Conservation (phyloP, 2,888 invertebrate species). For the Athripsodes cinereus region DNA sequence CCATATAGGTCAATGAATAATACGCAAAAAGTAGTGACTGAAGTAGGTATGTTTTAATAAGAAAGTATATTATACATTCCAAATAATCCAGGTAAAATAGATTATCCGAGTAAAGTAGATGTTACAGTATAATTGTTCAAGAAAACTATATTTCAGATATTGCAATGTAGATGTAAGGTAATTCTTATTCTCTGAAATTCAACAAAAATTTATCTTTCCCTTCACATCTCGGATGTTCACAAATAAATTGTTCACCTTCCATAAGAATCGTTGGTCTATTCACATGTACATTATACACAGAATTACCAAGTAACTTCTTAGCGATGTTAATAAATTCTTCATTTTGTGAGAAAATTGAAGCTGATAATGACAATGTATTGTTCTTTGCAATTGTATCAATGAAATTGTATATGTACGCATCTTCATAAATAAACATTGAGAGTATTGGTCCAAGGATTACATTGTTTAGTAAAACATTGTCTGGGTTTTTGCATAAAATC, state of each 20-base stretch:
- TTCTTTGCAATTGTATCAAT: constrained; percentile 62
- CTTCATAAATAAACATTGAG: constrained; percentile 83
- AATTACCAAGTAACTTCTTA: background rate
- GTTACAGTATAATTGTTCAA: too few species aligned
- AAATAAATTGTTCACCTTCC: constrained; percentile 1
- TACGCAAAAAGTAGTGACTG: too few species aligned
- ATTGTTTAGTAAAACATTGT: constrained; percentile 81
- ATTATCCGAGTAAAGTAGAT: too few species aligned
- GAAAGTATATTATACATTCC: too few species aligned
- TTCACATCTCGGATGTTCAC: background rate
- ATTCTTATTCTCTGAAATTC: background rate
- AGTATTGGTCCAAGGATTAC: constrained; percentile 98
- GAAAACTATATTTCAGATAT: too few species aligned
- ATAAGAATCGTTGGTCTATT: background rate
- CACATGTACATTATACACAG: background rate
- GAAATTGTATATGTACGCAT: constrained; percentile 60
- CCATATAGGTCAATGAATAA: too few species aligned
- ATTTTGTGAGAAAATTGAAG: background rate
- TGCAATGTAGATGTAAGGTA: background rate
- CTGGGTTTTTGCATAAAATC: constrained; percentile 75
- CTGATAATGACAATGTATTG: background rate
- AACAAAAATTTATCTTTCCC: background rate
- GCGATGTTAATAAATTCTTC: background rate
- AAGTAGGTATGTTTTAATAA: too few species aligned
- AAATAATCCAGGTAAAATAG: too few species aligned